Evolutionary conservation across 2,888 invertebrate species (phyloP).

Genomic region (Chymomyza amoena): DNA sequence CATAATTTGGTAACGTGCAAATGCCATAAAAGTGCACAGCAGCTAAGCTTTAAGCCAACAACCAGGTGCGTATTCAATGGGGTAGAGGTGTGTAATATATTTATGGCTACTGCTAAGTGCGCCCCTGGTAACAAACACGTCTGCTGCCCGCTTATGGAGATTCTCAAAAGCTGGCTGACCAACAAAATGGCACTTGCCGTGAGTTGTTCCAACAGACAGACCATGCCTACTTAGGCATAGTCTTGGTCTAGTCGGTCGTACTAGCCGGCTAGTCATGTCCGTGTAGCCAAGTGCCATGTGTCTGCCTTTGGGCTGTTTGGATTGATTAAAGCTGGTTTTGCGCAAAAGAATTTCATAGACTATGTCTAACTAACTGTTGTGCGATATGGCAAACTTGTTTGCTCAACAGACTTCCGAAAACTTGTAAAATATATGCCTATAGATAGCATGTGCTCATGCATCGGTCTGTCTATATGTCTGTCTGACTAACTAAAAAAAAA

Average conservation of each 20-base stretch:
- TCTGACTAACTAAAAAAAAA: neutral
- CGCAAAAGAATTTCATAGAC: slow-evolving; percentile 49
- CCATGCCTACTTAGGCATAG: slow-evolving; percentile 22
- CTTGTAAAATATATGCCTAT: slow-evolving; percentile 46
- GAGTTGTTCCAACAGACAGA: neutral
- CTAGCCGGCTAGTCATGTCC: slow-evolving; percentile 16
- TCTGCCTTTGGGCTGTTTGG: slow-evolving; percentile 38
- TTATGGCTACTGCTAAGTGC: too few species aligned
- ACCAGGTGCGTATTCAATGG: slow-evolving; percentile 43
- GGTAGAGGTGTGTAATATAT: neutral
- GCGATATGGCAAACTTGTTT: slow-evolving; percentile 10
- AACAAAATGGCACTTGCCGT: slow-evolving; percentile 57
- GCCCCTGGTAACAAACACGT: too few species aligned
- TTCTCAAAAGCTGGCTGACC: slow-evolving; percentile 36
- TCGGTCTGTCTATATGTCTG: neutral
- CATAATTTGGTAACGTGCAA: slow-evolving; percentile 34
- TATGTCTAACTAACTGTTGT: slow-evolving; percentile 32
- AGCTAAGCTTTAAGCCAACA: slow-evolving; percentile 21
- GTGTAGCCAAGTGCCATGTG: slow-evolving; percentile 9
- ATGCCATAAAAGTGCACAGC: slow-evolving; percentile 59
- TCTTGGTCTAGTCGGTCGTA: neutral
- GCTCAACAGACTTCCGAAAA: slow-evolving; percentile 47
- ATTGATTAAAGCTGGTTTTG: slow-evolving; percentile 36
- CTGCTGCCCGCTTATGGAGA: slow-evolving; percentile 42
- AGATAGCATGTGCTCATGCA: slow-evolving; percentile 6